Percentiles rank a stretch among this genome's conserved stretches.
Evolutionary conservation across 1,140 invertebrate species (phyloP).

Genomic region (Drosophila nannoptera): DNA sequence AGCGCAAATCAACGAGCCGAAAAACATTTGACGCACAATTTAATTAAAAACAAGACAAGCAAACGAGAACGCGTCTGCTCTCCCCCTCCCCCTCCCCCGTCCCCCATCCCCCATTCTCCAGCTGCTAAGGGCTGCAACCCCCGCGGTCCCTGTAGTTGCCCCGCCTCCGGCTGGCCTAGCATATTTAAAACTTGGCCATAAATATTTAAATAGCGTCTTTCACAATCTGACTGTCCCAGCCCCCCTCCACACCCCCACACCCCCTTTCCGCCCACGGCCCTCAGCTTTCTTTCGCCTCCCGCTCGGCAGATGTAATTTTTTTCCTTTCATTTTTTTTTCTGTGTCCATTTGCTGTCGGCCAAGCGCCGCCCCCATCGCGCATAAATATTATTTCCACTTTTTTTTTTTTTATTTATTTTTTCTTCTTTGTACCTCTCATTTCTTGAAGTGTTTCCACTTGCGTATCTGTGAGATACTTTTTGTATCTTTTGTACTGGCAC

Average conservation of each 20-base stretch:
- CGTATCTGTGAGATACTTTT: conserved; percentile 36
- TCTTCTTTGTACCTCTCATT: not conserved
- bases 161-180: not conserved
- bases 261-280: not conserved
- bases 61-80: not conserved
- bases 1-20: conserved; percentile 59
- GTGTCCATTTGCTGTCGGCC: not conserved
- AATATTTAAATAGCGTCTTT: conserved; percentile 23
- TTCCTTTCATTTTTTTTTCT: not conserved
- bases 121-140: conserved; percentile 1
- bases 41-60: conserved; percentile 66
- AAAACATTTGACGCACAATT: conserved; percentile 76
- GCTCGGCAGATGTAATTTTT: not conserved
- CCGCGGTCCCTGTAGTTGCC: not conserved
- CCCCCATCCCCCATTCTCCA: not conserved
- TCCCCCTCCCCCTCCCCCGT: not conserved
- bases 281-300: not conserved
- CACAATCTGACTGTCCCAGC: not conserved
- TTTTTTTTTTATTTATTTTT: not conserved
- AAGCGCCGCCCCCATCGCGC: not conserved
- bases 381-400: not conserved
- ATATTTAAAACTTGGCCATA: conserved; percentile 14
- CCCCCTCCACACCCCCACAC: not conserved
- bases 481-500: conserved; percentile 8
- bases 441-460: conserved; percentile 1